A percentile compares a stretch with the other conserved stretches of the same genome.
phyloP scores from a whole-genome alignment of 2,888 invertebrate species.

The Balanococcus diminutus region DNA sequence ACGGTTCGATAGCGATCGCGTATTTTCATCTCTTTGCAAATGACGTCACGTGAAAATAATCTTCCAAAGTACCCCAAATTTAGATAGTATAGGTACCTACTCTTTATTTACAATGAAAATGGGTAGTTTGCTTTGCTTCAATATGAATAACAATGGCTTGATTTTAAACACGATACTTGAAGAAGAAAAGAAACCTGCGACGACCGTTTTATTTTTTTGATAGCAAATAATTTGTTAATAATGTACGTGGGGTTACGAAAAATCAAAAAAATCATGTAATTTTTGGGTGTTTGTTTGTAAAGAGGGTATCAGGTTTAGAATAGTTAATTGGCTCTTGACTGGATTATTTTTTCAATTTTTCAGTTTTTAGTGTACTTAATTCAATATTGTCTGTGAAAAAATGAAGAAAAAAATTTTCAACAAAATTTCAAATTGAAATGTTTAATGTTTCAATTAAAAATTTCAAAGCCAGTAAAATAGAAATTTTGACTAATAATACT shows the following conservation, averaged over 20 bases:
- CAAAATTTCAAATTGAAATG: too few species aligned
- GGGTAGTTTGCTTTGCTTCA: neutral
- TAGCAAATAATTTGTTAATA: neutral
- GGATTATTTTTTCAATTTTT: too few species aligned
- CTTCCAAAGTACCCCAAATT: neutral
- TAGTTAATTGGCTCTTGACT: too few species aligned
- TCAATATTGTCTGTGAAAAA: too few species aligned
- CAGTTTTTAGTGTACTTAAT: too few species aligned
- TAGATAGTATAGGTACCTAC: neutral
- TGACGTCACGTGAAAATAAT: conserved; percentile 19
- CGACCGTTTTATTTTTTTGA: neutral
- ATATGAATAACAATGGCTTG: neutral
- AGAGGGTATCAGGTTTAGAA: too few species aligned
- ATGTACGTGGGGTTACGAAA: neutral
- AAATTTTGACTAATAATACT: too few species aligned
- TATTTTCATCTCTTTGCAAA: neutral
- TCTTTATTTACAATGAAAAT: conserved; percentile 23
- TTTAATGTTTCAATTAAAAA: too few species aligned
- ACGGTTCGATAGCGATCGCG: conserved; percentile 14
- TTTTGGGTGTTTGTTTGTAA: neutral
- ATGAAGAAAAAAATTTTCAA: too few species aligned
- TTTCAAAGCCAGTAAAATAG: too few species aligned
- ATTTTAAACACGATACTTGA: neutral
- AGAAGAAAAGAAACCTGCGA: neutral
- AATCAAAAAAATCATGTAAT: neutral